phyloP scores from a whole-genome alignment of 2,113 vertebrate species.

The Takifugu bimaculatus region DNA sequence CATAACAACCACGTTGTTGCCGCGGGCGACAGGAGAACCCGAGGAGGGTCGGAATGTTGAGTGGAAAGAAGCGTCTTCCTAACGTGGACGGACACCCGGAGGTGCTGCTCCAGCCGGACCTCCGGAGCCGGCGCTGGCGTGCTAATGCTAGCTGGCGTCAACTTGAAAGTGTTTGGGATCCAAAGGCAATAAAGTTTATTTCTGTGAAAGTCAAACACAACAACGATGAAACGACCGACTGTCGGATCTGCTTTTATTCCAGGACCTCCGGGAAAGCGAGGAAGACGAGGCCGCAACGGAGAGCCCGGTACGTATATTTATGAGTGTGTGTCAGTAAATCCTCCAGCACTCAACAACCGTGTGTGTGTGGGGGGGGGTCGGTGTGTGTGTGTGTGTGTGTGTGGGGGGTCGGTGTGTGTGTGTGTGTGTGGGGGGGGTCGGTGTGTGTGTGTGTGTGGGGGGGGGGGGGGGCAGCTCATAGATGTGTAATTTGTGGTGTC shows the following conservation, averaged over 20 bases:
- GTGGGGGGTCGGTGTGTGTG: conserved; percentile 46
- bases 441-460: background rate
- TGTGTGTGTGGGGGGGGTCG: conserved; percentile 69
- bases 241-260: conserved; percentile 44
- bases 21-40: too few relatives aligned
- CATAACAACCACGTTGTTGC: too few relatives aligned
- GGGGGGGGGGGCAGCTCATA: conserved; percentile 46
- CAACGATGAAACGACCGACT: conserved; percentile 14
- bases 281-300: conserved; percentile 94
- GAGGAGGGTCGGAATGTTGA: too few relatives aligned
- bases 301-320: conserved; percentile 84
- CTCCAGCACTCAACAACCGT: background rate
- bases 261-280: conserved; percentile 97
- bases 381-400: conserved; percentile 74
- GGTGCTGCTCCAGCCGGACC: too few relatives aligned
- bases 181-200: conserved; percentile 5
- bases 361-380: conserved; percentile 76
- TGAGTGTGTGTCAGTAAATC: conserved; percentile 63
- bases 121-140: too few relatives aligned
- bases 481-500: conserved; percentile 58
- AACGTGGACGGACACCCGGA: too few relatives aligned
- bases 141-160: too few relatives aligned
- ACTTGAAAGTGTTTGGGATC: too few relatives aligned
- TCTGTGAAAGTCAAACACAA: conserved; percentile 31
- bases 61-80: too few relatives aligned